Evolutionary conservation across 2,113 vertebrate genomes (phyloP), one percentile per base, ranked within the genome.

Genomic region (Mus pahari): DNA sequence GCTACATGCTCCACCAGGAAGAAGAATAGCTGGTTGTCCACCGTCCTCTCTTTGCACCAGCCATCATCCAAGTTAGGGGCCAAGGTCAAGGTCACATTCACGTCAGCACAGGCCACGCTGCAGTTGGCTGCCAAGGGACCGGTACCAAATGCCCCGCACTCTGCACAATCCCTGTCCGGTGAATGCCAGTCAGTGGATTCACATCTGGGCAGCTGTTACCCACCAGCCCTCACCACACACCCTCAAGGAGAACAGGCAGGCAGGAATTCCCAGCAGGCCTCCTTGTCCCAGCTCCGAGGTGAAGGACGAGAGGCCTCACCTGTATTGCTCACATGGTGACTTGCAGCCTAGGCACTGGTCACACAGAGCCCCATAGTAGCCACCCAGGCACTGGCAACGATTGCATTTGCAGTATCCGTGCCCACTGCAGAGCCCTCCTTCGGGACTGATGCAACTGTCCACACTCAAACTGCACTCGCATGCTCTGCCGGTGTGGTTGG

Each of bases 351-450:
- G 89, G 89, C 99, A 99, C 70, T 97, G 94, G 5, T 94, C 78
- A 71, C 98, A 98, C 19, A 97, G 68, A n/a, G 93, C 87, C 3
- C 97, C 98, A 0, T 90, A 87, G 89, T 99, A 98, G 31, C 97
- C 98, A 0, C 77, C 2, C 0, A 95, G 22, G 95, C 99, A 99
- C 7, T 94, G 66, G 95, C 99, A 99, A 36, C 70, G 92, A 97
- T 98, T 98, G 93, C 99, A 99, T 7, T 24, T 10, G 87, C 99
- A 99, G 2, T 2, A 7, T 19, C 99, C 99, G 0, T 98, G 97
- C 0, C 97, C 97, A 3, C 95, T 98, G 97, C 99, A 99, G 42
- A 96, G 12, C 4, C 10, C 53, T 0, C 92, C 96, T 0, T 74
- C 58, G 0, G 77, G 86, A 24, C 82, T 91, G 7, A 3, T 0